A percentile compares a stretch with the other conserved stretches of the same genome.
phyloP scores from a whole-genome alignment of 2,888 invertebrate genomes.

The Epinotia bilunana region DNA sequence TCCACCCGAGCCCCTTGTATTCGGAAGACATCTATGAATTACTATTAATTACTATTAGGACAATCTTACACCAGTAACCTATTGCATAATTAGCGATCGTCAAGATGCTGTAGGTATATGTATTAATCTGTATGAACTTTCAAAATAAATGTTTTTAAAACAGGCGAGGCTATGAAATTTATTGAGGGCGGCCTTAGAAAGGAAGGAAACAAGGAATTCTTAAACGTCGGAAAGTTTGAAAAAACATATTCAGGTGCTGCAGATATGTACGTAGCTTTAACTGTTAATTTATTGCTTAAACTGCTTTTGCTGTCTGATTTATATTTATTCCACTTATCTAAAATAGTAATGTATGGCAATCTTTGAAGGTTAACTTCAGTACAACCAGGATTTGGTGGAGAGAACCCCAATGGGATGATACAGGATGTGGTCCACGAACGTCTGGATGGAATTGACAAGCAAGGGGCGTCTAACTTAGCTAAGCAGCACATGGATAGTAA shows the following conservation, averaged over 20 bases:
- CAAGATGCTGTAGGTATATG: too few relatives aligned
- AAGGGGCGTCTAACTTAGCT: slow-evolving; percentile 48
- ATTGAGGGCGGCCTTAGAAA: slow-evolving; percentile 59
- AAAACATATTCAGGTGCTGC: slow-evolving; percentile 59
- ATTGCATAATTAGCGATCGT: too few relatives aligned
- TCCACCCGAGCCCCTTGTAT: too few relatives aligned
- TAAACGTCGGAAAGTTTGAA: slow-evolving; percentile 60
- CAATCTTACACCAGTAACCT: too few relatives aligned
- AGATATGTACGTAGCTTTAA: slow-evolving; percentile 54
- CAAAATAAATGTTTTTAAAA: neutral
- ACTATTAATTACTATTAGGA: too few relatives aligned
- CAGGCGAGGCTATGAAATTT: slow-evolving; percentile 63
- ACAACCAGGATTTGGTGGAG: slow-evolving; percentile 54
- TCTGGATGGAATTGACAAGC: slow-evolving; percentile 50
- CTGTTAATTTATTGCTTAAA: neutral
- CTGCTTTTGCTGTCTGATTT: too few relatives aligned
- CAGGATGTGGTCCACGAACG: slow-evolving; percentile 55
- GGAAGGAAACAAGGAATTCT: slow-evolving; percentile 58
- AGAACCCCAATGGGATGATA: slow-evolving; percentile 55
- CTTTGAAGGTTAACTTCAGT: slow-evolving; percentile 57
- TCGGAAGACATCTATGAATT: too few relatives aligned
- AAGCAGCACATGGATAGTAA: slow-evolving; percentile 57
- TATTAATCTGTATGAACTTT: too few relatives aligned
- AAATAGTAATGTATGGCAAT: neutral
- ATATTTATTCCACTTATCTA: neutral